phyloP scores from a whole-genome alignment of 1,140 invertebrate species.

The Apis dorsata region DNA sequence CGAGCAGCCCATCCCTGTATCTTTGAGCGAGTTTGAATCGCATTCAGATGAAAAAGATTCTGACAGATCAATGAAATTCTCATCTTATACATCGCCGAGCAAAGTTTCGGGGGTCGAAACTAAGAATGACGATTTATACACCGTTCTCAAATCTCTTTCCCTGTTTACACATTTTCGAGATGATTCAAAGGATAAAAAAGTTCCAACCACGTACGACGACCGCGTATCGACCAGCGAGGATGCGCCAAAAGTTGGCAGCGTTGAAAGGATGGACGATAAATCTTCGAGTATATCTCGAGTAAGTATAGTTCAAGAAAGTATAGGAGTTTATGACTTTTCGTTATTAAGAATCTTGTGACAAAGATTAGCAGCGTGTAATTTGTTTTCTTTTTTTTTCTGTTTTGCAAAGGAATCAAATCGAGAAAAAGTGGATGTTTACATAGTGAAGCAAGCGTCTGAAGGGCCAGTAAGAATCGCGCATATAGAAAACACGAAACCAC shows the following conservation, averaged over 20 bases:
- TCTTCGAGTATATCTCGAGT: neutral
- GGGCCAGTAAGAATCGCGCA: conserved; percentile 2
- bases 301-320: neutral
- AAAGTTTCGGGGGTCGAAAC: neutral
- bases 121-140: conserved; percentile 2
- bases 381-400: neutral
- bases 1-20: neutral
- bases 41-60: neutral
- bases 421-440: neutral
- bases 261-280: neutral
- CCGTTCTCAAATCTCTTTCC: neutral
- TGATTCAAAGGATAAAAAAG: neutral
- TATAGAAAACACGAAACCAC: neutral
- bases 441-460: conserved; percentile 1
- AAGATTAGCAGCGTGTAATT: neutral
- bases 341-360: too few species aligned
- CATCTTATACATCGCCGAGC: neutral
- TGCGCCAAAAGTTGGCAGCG: neutral
- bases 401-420: neutral
- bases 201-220: too few species aligned
- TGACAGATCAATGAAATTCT: too few species aligned
- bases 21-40: neutral
- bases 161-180: neutral
- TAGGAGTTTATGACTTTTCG: neutral
- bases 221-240: neutral